phyloP scores from a whole-genome alignment of 2,113 vertebrate genomes.

The Triplophysa siluroides region DNA sequence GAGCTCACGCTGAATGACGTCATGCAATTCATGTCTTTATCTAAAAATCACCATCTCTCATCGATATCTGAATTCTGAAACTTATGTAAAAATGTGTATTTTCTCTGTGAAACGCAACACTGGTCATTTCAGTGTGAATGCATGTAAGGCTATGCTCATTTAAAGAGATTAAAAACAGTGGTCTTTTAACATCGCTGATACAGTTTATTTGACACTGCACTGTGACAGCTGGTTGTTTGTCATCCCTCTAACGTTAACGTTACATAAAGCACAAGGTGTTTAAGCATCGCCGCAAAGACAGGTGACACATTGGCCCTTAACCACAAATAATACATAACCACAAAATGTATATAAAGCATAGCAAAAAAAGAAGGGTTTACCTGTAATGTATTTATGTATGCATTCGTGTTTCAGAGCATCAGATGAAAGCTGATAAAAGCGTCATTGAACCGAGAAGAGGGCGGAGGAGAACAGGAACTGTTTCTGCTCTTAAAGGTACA shows the following conservation, averaged over 20 bases:
- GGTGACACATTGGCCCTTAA: background rate
- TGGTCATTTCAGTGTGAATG: background rate
- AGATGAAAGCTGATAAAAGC: conserved; percentile 7
- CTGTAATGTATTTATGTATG: background rate
- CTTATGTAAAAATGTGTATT: background rate
- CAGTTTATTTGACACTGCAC: background rate
- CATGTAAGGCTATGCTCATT: background rate
- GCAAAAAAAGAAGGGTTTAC: background rate
- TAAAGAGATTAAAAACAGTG: background rate
- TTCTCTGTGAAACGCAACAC: background rate
- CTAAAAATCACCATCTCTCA: background rate
- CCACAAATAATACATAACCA: background rate
- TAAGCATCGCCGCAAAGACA: background rate
- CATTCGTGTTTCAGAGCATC: background rate
- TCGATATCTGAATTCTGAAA: background rate
- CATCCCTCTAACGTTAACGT: background rate
- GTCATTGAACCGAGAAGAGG: background rate
- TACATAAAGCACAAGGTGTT: background rate
- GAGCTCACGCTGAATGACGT: background rate
- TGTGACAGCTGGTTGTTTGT: background rate
- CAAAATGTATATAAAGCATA: background rate
- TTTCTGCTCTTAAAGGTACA: conserved; percentile 40
- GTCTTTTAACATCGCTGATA: background rate
- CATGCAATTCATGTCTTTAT: background rate
- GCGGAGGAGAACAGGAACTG: conserved; percentile 26